These are phyloP conservation scores for Tachina lurida DNA, from an alignment of 2,888 invertebrate species.

Conservation along the genomic window DNA sequence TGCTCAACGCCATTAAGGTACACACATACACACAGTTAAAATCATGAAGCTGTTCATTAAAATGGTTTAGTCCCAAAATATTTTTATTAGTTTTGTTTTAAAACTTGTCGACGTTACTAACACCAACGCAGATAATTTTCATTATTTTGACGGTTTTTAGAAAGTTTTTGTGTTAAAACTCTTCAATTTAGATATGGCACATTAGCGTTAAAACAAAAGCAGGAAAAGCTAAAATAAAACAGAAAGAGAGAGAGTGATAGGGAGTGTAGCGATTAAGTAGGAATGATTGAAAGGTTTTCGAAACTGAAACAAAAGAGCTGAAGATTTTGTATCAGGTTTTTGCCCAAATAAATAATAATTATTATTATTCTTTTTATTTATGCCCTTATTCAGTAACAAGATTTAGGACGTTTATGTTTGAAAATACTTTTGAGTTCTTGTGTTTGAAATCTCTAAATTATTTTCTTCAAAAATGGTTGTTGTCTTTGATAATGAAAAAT, in stretches of 20 bases:
- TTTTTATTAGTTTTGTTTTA: constrained; percentile 56
- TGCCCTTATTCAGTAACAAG: too few relatives aligned
- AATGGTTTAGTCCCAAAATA: constrained; percentile 55
- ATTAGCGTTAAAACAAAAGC: constrained; percentile 17
- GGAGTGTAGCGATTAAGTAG: too few relatives aligned
- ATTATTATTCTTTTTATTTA: too few relatives aligned
- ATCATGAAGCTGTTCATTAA: constrained; percentile 1
- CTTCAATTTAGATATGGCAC: constrained; percentile 34
- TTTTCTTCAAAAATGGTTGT: too few relatives aligned
- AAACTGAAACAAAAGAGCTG: too few relatives aligned
- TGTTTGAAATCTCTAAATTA: too few relatives aligned
- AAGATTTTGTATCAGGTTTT: too few relatives aligned
- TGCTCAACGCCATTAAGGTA: not conserved
- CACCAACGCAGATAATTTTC: constrained; percentile 30
- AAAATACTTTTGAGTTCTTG: too few relatives aligned
- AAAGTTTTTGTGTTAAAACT: constrained; percentile 31
- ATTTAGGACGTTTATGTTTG: too few relatives aligned
- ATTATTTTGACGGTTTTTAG: constrained; percentile 44
- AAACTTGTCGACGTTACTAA: constrained; percentile 7
- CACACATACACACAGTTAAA: not conserved
- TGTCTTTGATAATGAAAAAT: too few relatives aligned
- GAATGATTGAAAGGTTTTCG: too few relatives aligned
- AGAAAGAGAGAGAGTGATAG: not conserved
- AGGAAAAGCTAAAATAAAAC: not conserved
- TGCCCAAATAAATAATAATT: too few relatives aligned